These are phyloP conservation scores for Chloropsis hardwickii DNA, from an alignment of 2,113 vertebrate genomes.

Conservation along the genomic window DNA sequence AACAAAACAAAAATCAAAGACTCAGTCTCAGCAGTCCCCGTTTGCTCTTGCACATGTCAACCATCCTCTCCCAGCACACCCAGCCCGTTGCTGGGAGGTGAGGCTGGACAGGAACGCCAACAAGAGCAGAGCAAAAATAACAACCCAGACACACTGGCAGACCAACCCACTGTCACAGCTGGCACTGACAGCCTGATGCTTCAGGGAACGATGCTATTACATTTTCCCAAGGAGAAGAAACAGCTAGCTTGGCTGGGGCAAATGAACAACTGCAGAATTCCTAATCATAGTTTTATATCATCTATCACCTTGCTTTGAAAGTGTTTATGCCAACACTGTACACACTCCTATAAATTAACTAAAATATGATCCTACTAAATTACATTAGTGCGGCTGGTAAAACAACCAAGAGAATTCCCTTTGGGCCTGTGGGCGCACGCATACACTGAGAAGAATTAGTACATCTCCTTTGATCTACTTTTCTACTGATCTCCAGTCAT, in stretches of 20 bases:
- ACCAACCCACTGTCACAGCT: not conserved
- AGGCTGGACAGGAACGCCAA: not conserved
- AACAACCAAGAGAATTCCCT: not conserved
- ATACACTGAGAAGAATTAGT: not conserved
- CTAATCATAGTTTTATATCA: not conserved
- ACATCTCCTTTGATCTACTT: slow-evolving; percentile 12
- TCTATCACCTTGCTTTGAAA: not conserved
- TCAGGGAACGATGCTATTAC: not conserved
- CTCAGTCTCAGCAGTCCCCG: not conserved
- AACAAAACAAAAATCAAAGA: not conserved
- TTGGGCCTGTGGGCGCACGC: fast-evolving
- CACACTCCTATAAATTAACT: not conserved
- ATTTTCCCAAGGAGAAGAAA: not conserved
- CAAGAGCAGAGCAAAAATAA: not conserved
- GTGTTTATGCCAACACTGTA: not conserved
- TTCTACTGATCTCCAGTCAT: not conserved
- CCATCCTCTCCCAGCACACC: not conserved
- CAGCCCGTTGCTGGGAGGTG: slow-evolving; percentile 17
- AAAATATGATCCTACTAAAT: not conserved
- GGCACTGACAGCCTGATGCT: not conserved
- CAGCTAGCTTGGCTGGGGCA: not conserved
- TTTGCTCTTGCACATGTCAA: not conserved
- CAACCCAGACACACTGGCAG: not conserved
- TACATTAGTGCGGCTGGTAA: not conserved
- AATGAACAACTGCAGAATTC: not conserved